Evolutionary conservation across 2,888 invertebrate genomes (phyloP).

Genomic region (Sinhomidia bicolor): DNA sequence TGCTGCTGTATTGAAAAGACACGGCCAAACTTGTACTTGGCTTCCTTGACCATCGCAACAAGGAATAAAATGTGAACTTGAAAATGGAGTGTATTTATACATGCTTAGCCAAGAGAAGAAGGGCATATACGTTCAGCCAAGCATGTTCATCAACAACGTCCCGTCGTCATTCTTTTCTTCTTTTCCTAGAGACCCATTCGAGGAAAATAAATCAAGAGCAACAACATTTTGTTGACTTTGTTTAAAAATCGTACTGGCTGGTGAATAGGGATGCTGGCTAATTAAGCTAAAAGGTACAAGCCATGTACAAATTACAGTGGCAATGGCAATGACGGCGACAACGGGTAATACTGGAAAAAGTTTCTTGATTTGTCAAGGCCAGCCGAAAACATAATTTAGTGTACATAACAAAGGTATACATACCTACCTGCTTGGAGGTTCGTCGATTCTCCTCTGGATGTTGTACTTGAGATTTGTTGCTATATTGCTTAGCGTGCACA

Average conservation of each 20-base stretch:
- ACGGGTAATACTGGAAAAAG: slow-evolving; percentile 23
- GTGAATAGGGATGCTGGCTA: not conserved
- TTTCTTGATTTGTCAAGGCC: slow-evolving; percentile 2
- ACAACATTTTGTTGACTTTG: not conserved
- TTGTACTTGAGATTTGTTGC: not conserved
- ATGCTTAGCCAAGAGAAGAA: too few species aligned
- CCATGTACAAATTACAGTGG: not conserved
- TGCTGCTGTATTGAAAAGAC: not conserved
- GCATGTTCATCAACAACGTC: too few species aligned
- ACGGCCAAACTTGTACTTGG: not conserved
- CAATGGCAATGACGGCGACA: not conserved
- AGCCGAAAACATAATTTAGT: not conserved
- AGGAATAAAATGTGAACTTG: not conserved
- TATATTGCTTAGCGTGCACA: not conserved
- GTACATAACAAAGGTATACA: too few species aligned
- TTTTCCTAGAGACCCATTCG: too few species aligned
- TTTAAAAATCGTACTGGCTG: not conserved
- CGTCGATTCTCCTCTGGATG: not conserved
- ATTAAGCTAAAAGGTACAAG: not conserved
- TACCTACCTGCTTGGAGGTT: too few species aligned
- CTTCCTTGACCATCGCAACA: slow-evolving; percentile 30
- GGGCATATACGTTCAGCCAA: too few species aligned
- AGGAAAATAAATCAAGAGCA: too few species aligned
- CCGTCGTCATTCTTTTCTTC: too few species aligned
- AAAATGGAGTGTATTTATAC: not conserved